Percentiles rank a stretch among this genome's conserved stretches.
These are phyloP conservation scores for Folsomia candida DNA, from an alignment of 2,888 invertebrate genomes.

Conservation along the genomic window DNA sequence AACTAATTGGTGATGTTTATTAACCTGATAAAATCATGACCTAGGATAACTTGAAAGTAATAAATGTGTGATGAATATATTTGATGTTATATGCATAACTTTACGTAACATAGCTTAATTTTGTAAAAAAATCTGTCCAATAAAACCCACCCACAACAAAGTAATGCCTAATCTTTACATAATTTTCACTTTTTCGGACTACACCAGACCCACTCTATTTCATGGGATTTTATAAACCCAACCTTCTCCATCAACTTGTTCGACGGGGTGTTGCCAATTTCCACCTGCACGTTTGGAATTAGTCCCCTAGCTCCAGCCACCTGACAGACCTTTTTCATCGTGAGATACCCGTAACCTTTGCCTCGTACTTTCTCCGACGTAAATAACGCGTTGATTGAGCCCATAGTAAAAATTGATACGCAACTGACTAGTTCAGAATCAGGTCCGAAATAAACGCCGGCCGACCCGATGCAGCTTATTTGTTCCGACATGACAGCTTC, in stretches of 20 bases:
- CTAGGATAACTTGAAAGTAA: too few species aligned
- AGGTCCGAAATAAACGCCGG: constrained; percentile 13
- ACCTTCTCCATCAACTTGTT: not conserved
- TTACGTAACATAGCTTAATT: too few species aligned
- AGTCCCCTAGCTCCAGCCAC: not conserved
- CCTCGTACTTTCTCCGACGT: not conserved
- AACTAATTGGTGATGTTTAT: too few species aligned
- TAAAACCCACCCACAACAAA: too few species aligned
- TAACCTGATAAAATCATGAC: too few species aligned
- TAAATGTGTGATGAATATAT: too few species aligned
- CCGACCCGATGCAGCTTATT: not conserved
- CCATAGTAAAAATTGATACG: not conserved
- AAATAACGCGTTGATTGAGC: constrained; percentile 11
- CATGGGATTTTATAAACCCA: constrained; percentile 7
- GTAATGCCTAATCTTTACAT: too few species aligned
- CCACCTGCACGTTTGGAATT: constrained; percentile 13
- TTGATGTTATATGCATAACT: too few species aligned
- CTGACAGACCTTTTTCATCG: constrained; percentile 9
- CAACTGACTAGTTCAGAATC: not conserved
- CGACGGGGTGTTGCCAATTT: not conserved
- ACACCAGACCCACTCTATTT: constrained; percentile 6
- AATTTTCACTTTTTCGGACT: too few species aligned
- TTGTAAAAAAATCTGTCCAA: too few species aligned
- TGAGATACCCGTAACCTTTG: not conserved
- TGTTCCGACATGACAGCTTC: not conserved